These are phyloP conservation scores for Sapayoa aenigma DNA, from an alignment of 2,113 vertebrate species.

Conservation along the genomic window DNA sequence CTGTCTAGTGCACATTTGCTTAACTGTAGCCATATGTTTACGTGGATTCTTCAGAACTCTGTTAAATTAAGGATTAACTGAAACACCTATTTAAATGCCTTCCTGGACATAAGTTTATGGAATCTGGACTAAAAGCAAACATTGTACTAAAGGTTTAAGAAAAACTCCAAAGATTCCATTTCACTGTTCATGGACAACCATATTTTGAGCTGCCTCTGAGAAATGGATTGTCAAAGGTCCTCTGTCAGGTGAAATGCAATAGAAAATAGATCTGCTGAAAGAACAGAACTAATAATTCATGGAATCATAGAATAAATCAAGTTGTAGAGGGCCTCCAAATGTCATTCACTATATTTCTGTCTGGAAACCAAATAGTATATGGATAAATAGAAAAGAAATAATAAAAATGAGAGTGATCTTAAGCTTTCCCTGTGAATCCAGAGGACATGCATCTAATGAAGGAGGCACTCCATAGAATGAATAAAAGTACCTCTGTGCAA, in stretches of 20 bases:
- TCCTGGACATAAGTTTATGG: conserved; percentile 16
- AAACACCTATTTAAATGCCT: conserved; percentile 38
- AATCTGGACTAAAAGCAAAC: conserved; percentile 34
- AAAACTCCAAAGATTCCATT: background rate
- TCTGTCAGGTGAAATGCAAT: conserved; percentile 15
- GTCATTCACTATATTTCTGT: background rate
- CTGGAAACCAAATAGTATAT: background rate
- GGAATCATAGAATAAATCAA: background rate
- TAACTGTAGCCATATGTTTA: conserved; percentile 59
- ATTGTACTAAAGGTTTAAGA: background rate
- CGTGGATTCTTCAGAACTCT: conserved; percentile 14
- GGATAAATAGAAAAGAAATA: background rate
- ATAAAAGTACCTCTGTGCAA: conserved; percentile 33
- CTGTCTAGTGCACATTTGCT: conserved; percentile 27
- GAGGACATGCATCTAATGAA: background rate
- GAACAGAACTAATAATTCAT: background rate
- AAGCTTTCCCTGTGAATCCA: background rate
- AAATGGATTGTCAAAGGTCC: background rate
- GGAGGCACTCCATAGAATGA: conserved; percentile 20
- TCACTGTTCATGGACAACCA: background rate
- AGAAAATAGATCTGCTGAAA: conserved; percentile 5
- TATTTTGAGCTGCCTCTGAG: background rate
- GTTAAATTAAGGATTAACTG: conserved; percentile 47
- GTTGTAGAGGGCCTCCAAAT: background rate
- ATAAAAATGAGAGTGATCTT: background rate